Conservation (phyloP, 1,140 invertebrate species). For the Olivierus martensii region DNA sequence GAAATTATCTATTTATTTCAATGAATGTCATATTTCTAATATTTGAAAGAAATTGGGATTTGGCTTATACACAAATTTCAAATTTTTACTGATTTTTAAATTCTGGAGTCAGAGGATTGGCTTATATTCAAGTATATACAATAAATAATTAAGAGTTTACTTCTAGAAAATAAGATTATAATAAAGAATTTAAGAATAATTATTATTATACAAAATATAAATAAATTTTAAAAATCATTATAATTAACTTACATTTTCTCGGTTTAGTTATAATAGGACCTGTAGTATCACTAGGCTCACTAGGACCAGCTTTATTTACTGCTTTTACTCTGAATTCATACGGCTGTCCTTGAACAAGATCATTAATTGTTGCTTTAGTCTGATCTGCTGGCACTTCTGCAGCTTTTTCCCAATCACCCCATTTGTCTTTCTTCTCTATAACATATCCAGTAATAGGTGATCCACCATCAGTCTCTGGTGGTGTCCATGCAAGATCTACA, state of each 20-base stretch:
- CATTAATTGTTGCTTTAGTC: slow-evolving; percentile 69
- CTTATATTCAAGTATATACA: too few relatives aligned
- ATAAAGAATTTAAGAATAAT: too few relatives aligned
- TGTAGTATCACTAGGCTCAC: slow-evolving; percentile 75
- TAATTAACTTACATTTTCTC: slow-evolving; percentile 39
- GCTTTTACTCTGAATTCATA: slow-evolving; percentile 74
- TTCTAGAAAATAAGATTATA: too few relatives aligned
- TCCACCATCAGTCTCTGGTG: slow-evolving; percentile 66
- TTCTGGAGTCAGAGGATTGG: too few relatives aligned
- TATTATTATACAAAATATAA: too few relatives aligned
- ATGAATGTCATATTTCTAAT: too few relatives aligned
- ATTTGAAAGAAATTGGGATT: too few relatives aligned
- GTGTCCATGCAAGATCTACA: slow-evolving; percentile 70
- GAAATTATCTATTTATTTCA: too few relatives aligned
- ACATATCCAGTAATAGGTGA: slow-evolving; percentile 74
- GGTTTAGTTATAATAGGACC: slow-evolving; percentile 81
- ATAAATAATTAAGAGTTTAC: too few relatives aligned
- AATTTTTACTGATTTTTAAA: too few relatives aligned
- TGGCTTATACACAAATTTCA: too few relatives aligned
- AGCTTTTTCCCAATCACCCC: slow-evolving; percentile 86
- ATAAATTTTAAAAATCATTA: too few relatives aligned
- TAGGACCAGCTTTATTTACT: slow-evolving; percentile 26
- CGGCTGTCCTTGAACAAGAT: slow-evolving; percentile 76
- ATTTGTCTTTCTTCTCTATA: slow-evolving; percentile 87
- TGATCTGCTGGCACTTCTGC: slow-evolving; percentile 61